Conservation (phyloP, 2,888 invertebrate genomes). For the Trimorus sp. region DNA sequence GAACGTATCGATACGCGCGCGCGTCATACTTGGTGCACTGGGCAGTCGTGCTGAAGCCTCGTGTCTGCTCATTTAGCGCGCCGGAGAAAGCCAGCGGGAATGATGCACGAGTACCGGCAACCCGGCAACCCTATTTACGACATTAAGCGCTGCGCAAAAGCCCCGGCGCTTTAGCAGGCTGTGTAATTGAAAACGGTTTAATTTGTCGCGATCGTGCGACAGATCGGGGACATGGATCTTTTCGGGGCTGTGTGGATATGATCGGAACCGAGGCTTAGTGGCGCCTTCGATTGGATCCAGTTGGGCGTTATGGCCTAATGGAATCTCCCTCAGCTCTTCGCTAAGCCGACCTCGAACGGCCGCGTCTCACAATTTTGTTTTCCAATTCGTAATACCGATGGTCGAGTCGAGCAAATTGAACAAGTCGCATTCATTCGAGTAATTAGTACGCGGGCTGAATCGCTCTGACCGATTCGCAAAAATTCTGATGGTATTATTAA, state of each 20-base stretch:
- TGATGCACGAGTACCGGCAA: constrained; percentile 55
- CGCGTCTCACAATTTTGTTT: constrained; percentile 67
- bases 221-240: constrained; percentile 58
- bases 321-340: constrained; percentile 56
- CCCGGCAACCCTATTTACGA: constrained; percentile 70
- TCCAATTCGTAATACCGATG: constrained; percentile 58
- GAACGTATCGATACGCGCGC: constrained; percentile 67
- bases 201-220: constrained; percentile 69
- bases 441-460: constrained; percentile 52
- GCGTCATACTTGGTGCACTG: constrained; percentile 41
- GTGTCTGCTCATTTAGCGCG: constrained; percentile 55
- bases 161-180: constrained; percentile 65
- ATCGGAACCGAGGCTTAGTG: constrained; percentile 56
- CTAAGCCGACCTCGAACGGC: constrained; percentile 56
- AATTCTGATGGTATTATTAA: constrained; percentile 44
- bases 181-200: constrained; percentile 74
- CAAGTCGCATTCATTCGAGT: constrained; percentile 54
- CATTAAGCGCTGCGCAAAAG: constrained; percentile 69
- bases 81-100: constrained; percentile 47
- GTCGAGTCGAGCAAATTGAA: constrained; percentile 59
- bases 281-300: constrained; percentile 61
- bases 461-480: constrained; percentile 38
- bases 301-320: constrained; percentile 55
- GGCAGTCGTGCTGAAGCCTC: constrained; percentile 48
- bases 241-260: constrained; percentile 46